phyloP scores from a whole-genome alignment of 2,888 invertebrate genomes.

The Ichneumon xanthorius region DNA sequence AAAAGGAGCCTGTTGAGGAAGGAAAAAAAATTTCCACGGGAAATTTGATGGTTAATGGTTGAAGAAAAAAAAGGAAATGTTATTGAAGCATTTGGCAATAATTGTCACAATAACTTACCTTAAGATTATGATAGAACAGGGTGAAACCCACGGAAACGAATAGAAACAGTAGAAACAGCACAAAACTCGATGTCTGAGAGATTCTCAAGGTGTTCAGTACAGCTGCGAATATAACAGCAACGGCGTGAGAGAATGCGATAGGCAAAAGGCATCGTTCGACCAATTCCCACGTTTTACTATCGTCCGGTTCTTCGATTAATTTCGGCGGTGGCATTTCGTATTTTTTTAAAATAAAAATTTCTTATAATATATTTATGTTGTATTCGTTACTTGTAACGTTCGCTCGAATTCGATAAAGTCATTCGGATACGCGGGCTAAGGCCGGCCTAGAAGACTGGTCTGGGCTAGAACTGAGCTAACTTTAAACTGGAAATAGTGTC shows the following conservation, averaged over 20 bases:
- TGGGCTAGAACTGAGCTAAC: constrained; percentile 83
- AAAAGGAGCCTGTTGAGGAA: background rate
- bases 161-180: constrained; percentile 91
- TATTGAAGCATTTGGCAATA: background rate
- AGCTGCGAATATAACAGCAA: constrained; percentile 91
- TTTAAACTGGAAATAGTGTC: constrained; percentile 83
- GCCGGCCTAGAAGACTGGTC: constrained; percentile 71
- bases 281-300: constrained; percentile 87
- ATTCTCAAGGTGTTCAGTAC: constrained; percentile 90
- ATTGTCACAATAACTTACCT: constrained; percentile 86
- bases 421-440: constrained; percentile 65
- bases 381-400: constrained; percentile 47
- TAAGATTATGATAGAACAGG: constrained; percentile 93
- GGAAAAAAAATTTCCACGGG: background rate
- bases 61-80: background rate
- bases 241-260: constrained; percentile 92
- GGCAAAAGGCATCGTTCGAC: constrained; percentile 91
- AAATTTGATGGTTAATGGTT: background rate
- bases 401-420: constrained; percentile 61
- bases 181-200: constrained; percentile 91
- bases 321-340: constrained; percentile 77
- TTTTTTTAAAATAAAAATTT: constrained; percentile 36
- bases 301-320: constrained; percentile 80
- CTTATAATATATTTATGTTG: constrained; percentile 59
- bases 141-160: constrained; percentile 91